Evolutionary conservation across 2,113 vertebrate species (phyloP), one percentile per base, ranked within the genome.

Genomic region (Pygoscelis antarcticus): DNA sequence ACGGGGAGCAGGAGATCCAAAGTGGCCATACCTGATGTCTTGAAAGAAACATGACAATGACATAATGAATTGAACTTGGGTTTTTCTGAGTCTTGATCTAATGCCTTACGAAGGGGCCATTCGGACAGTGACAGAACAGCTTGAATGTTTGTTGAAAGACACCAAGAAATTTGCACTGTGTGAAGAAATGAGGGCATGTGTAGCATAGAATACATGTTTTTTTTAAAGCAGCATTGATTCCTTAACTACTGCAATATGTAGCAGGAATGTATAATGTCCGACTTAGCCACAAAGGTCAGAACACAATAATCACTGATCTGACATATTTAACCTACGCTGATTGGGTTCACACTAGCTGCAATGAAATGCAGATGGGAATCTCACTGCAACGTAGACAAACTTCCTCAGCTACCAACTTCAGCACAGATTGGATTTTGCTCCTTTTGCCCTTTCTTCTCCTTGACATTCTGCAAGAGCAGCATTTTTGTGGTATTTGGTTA

Each of bases 401-500:
- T 87, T 96, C 8, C 44, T 68, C 76, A 44, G 16, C 30, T 34
- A n/a, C 52, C 74, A 49, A 87, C 69, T 94, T 93, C 66, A 71
- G 77, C 58, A 22, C 0, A 8, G 54, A 54, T 75, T 96, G 51
- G 64, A 80, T 95, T 91, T 92, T 97, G 85, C 42, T 97, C 51
- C 75, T 62, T 88, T 88, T 96, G 93, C 84, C 87, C 74, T 96
- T 92, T 88, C 27, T 84, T 95, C 57, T 92, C 78, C 82, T 93
- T 94, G 94, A 64, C 30, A 18, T 96, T 91, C 93, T 97, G 71
- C 64, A 95, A 88, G 72, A 94, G 32, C 65, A 91, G 69, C 80
- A 72, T 94, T 94, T 96, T 77, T 96, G 83, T 87, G 77, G 83
- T 66, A 51, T 96, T 96, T 87, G 65, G 46, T 89, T 97, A 80